A percentile compares a stretch with the other conserved stretches of the same genome.
Evolutionary conservation across 2,797 vertebrate species (phyloP).

Genomic region (Coccyzus lansbergi): DNA sequence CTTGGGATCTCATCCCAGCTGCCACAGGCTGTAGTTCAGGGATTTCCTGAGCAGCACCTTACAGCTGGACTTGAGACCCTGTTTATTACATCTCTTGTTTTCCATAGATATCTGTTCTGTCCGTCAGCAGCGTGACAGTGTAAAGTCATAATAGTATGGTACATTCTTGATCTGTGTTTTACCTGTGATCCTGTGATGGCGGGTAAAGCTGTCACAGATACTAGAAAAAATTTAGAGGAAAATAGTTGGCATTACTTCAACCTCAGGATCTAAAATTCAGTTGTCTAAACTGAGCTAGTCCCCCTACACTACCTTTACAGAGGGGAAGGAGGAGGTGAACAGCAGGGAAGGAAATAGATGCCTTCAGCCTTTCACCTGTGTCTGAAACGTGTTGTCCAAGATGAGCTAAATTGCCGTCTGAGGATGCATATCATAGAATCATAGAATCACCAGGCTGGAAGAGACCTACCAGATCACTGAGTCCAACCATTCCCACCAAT

Average conservation of each 20-base stretch:
- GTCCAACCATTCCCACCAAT: no score
- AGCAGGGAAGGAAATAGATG: neutral
- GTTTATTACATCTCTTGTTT: neutral
- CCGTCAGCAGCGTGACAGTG: neutral
- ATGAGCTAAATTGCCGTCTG: neutral
- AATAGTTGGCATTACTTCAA: neutral
- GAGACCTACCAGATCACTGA: no score
- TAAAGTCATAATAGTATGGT: neutral
- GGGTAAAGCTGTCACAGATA: neutral
- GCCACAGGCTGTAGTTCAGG: neutral
- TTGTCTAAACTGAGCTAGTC: neutral
- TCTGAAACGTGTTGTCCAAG: neutral
- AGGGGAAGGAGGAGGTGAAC: neutral
- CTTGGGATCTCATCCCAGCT: neutral
- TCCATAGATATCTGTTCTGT: neutral
- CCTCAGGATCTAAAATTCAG: neutral
- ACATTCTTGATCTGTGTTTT: neutral
- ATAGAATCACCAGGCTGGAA: no score
- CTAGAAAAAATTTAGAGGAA: neutral
- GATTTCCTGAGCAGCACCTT: neutral
- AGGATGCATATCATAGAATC: neutral
- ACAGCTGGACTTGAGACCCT: neutral
- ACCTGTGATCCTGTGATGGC: neutral
- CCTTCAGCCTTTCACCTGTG: neutral
- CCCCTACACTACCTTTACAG: neutral